A percentile compares a stretch with the other conserved stretches of the same genome.
phyloP scores from a whole-genome alignment of 1,140 invertebrate genomes.

The Mycetomoellerius zeteki region DNA sequence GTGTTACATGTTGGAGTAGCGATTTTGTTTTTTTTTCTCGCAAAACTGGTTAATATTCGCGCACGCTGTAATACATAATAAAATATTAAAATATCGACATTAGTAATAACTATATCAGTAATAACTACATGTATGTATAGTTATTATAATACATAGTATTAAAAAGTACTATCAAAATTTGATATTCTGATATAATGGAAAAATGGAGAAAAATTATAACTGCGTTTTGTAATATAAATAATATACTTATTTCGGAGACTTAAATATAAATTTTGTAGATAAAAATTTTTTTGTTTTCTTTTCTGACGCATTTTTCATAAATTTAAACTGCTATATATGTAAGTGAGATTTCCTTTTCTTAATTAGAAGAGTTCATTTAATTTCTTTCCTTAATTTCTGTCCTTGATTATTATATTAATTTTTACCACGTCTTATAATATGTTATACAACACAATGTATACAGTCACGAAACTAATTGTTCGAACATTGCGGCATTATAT shows the following conservation, averaged over 20 bases:
- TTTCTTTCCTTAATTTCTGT: not conserved
- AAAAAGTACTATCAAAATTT: constrained; percentile 6
- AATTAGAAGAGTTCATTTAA: not conserved
- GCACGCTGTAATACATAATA: not conserved
- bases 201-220: constrained; percentile 4
- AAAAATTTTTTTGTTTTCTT: not conserved
- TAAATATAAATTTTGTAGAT: not conserved
- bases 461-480: no score
- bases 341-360: not conserved
- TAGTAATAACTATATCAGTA: no score
- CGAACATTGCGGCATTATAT: no score
- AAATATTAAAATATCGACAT: not conserved
- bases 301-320: not conserved
- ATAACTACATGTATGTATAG: not conserved
- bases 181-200: not conserved
- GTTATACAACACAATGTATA: not conserved
- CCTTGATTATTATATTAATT: not conserved
- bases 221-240: not conserved
- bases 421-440: not conserved
- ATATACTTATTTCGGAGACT: not conserved
- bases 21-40: not conserved
- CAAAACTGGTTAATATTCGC: not conserved
- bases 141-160: not conserved
- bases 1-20: not conserved
- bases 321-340: not conserved